These are phyloP conservation scores for Sinocyclocheilus anophthalmus DNA, from an alignment of 2,113 vertebrate genomes.

Conservation along the genomic window DNA sequence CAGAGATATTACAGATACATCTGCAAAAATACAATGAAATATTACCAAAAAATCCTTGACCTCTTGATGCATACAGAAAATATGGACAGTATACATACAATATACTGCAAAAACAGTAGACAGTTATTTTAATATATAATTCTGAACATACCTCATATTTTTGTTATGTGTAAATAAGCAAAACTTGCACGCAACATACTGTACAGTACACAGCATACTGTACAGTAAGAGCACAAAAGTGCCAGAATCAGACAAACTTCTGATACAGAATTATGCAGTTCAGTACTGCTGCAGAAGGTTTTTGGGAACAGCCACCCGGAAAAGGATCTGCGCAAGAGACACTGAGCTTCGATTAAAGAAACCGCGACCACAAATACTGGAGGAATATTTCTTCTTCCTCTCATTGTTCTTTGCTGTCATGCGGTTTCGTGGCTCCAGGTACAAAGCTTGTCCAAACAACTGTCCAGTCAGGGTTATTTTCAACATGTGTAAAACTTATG, in stretches of 20 bases:
- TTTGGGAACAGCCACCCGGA: background rate
- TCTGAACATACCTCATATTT: background rate
- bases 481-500: background rate
- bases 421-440: slow-evolving; percentile 33
- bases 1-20: background rate
- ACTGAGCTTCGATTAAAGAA: background rate
- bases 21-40: background rate
- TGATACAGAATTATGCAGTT: background rate
- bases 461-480: background rate
- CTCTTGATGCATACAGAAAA: background rate
- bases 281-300: background rate
- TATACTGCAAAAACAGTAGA: background rate
- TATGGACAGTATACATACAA: background rate
- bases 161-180: background rate
- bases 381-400: slow-evolving; percentile 41
- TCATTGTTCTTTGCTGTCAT: slow-evolving; percentile 40
- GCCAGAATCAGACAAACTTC: background rate
- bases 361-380: slow-evolving; percentile 33
- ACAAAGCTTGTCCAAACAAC: slow-evolving; percentile 29
- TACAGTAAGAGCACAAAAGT: background rate
- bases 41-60: background rate
- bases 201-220: background rate
- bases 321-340: background rate
- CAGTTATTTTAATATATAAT: background rate
- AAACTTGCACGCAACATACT: background rate